Percentiles rank a stretch among this genome's conserved stretches.
Conservation (phyloP, 1,140 invertebrate genomes). For the Drosophila leontia region DNA sequence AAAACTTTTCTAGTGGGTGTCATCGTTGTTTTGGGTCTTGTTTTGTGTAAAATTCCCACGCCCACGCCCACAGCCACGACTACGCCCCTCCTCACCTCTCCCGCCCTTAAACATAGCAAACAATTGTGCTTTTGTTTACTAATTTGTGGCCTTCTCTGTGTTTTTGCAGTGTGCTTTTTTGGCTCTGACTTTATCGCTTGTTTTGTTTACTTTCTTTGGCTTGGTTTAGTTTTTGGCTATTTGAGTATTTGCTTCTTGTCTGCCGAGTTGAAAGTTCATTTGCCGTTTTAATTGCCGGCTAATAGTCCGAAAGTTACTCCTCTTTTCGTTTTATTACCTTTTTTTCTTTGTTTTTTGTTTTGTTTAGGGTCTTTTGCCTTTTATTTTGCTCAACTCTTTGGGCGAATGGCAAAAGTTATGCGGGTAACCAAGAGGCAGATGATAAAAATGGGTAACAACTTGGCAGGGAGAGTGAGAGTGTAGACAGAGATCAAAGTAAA, state of each 20-base stretch:
- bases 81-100: constrained; percentile 2
- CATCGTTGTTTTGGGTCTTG: constrained; percentile 50
- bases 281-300: constrained; percentile 80
- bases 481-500: constrained; percentile 7
- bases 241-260: constrained; percentile 26
- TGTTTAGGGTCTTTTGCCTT: constrained; percentile 15
- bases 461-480: constrained; percentile 20
- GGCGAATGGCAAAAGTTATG: constrained; percentile 55
- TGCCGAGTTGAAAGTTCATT: constrained; percentile 75
- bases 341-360: constrained; percentile 16
- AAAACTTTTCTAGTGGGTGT: constrained; percentile 69
- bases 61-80: constrained; percentile 42
- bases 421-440: constrained; percentile 5
- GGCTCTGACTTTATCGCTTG: constrained; percentile 61
- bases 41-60: constrained; percentile 59
- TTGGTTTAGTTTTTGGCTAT: constrained; percentile 61
- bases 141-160: constrained; percentile 69
- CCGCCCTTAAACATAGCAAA: constrained; percentile 55
- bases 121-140: constrained; percentile 81
- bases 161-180: constrained; percentile 33
- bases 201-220: constrained; percentile 75
- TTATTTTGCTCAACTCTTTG: constrained; percentile 15
- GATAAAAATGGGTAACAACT: neutral
- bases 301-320: constrained; percentile 76
- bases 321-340: constrained; percentile 54